A percentile compares a stretch with the other conserved stretches of the same genome.
These are phyloP conservation scores for Cheilosia grossa DNA, from an alignment of 2,888 invertebrate genomes.

Conservation along the genomic window DNA sequence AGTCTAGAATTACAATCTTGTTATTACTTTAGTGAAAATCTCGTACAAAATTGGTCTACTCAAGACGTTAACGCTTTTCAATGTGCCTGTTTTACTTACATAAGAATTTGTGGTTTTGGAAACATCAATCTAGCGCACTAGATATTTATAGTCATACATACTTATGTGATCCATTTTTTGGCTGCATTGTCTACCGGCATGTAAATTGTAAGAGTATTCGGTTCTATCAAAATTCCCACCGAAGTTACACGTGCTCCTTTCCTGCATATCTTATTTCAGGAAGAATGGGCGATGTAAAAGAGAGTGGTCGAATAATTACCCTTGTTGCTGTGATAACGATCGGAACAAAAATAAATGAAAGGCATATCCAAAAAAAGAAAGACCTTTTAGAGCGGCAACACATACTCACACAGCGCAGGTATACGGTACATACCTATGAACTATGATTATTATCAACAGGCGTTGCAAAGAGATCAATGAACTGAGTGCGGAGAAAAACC, in stretches of 20 bases:
- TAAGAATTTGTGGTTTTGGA: too few relatives aligned
- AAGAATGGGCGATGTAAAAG: constrained; percentile 1
- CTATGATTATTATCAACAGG: background rate
- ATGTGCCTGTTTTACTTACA: too few relatives aligned
- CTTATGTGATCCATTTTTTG: too few relatives aligned
- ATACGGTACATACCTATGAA: too few relatives aligned
- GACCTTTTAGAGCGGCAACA: background rate
- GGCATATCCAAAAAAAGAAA: background rate
- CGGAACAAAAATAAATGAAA: constrained; percentile 13
- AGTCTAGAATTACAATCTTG: too few relatives aligned
- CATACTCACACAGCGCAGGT: background rate
- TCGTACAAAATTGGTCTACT: too few relatives aligned
- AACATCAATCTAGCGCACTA: too few relatives aligned
- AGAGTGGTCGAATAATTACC: constrained; percentile 43
- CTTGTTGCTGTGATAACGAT: constrained; percentile 34
- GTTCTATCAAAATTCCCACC: background rate
- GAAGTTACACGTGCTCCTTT: constrained; percentile 12
- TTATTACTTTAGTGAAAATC: too few relatives aligned
- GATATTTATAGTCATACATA: too few relatives aligned
- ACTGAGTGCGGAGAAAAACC: background rate
- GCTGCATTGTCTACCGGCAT: too few relatives aligned
- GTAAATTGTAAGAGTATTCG: background rate
- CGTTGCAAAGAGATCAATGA: constrained; percentile 24
- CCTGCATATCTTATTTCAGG: constrained; percentile 9
- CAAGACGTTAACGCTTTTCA: too few relatives aligned